Evolutionary conservation across 2,888 invertebrate genomes (phyloP), one percentile per base, ranked within the genome.

Genomic region (Netelia virgata): DNA sequence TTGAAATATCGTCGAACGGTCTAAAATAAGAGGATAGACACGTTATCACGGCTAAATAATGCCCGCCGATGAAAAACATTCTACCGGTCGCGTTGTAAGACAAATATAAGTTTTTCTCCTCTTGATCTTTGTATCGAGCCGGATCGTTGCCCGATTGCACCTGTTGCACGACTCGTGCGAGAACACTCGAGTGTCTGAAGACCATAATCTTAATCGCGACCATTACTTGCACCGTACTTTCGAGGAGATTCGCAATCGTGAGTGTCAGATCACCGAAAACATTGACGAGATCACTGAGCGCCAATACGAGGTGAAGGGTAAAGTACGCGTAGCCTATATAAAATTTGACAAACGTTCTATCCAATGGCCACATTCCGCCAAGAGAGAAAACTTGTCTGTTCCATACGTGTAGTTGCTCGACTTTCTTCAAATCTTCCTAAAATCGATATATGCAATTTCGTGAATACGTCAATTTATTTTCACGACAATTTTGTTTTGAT

Each of bases 41-140:
- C 0, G 86, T 82, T 6, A 73, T 18, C 8, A 84, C 36, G 57
- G 86, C 82, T 8, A 84, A 63, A 11, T 73, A 20, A 20, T 69
- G 59, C 16, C 82, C 63, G 3, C 59, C 63, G 18, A 82, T 84
- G 23, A 69, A 82, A 53, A 86, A 84, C 3, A 64, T 36, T 66
- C 73, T 84, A 2, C 84, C 84, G 16, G 75, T 61, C 6, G 57
- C 77, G 78, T 86, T 79, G 64, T 86, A 86, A 47, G 55, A 16
- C 8, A 87, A 63, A 43, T 87, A 88, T 59, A 87, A 84, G 47
- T 61, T 64, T 64, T 82, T 82, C 1, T 88, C 88, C 23, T 77
- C 86, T 1, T 55, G 28, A 41, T 78, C 64, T 11, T 82, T 84
- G 14, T 83, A 88, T 53, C 82, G 73, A 9, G 55, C 63, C 0